phyloP scores from a whole-genome alignment of 2,888 invertebrate genomes.

The Mechanitis mazaeus region DNA sequence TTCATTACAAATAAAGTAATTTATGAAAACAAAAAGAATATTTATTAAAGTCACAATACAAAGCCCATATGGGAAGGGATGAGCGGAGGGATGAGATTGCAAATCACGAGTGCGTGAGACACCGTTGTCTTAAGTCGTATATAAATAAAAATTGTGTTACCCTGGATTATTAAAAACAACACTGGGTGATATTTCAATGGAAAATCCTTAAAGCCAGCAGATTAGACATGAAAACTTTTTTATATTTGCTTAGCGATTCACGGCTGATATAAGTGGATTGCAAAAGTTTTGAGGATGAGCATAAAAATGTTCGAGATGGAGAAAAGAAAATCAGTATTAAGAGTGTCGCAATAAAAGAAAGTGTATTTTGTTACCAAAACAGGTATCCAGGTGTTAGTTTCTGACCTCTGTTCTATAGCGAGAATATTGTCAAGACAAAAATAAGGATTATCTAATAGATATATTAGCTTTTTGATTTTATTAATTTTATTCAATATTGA shows the following conservation, averaged over 20 bases:
- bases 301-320: slow-evolving; percentile 67
- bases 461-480: too few relatives aligned
- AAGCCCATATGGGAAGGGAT: slow-evolving; percentile 29
- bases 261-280: slow-evolving; percentile 76
- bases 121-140: slow-evolving; percentile 40
- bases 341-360: slow-evolving; percentile 63
- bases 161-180: slow-evolving; percentile 68
- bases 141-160: slow-evolving; percentile 52
- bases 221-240: slow-evolving; percentile 73
- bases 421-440: not conserved
- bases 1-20: slow-evolving; percentile 7
- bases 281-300: slow-evolving; percentile 73
- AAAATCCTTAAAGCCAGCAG: slow-evolving; percentile 70
- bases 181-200: slow-evolving; percentile 64
- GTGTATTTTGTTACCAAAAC: slow-evolving; percentile 57
- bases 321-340: slow-evolving; percentile 63
- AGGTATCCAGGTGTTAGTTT: slow-evolving; percentile 45
- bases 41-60: not conserved
- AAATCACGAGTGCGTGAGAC: slow-evolving; percentile 30
- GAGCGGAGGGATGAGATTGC: slow-evolving; percentile 30
- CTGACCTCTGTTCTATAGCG: slow-evolving; percentile 11
- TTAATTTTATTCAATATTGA: too few relatives aligned
- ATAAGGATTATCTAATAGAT: too few relatives aligned
- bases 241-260: slow-evolving; percentile 74
- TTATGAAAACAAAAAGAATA: slow-evolving; percentile 8